A percentile compares a stretch with the other conserved stretches of the same genome.
phyloP scores from a whole-genome alignment of 1,140 invertebrate species.

The Pinna nobilis region DNA sequence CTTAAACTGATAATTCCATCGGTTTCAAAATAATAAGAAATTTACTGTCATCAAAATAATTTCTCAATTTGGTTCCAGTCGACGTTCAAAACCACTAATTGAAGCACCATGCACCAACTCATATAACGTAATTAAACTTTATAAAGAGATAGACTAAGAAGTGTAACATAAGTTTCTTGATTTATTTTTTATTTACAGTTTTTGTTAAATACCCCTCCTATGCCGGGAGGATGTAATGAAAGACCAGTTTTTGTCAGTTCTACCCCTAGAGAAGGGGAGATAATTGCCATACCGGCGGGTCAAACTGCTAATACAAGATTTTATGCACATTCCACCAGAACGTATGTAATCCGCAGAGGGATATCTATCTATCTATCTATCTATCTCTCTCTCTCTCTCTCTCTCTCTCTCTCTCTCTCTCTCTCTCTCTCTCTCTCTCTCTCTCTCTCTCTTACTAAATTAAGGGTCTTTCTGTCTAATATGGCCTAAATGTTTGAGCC shows the following conservation, averaged over 20 bases:
- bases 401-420: too few relatives aligned
- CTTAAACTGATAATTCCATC: too few relatives aligned
- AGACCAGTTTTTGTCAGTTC: slow-evolving; percentile 13
- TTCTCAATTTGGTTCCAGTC: not conserved
- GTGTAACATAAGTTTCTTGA: too few relatives aligned
- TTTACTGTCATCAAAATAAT: too few relatives aligned
- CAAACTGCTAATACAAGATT: not conserved
- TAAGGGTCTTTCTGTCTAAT: not conserved
- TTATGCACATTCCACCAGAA: not conserved
- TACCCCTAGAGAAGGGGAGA: not conserved
- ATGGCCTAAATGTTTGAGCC: not conserved
- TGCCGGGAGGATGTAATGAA: slow-evolving; percentile 1
- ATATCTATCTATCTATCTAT: too few relatives aligned
- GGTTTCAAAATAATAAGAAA: too few relatives aligned
- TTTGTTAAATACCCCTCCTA: not conserved
- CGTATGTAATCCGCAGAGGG: not conserved
- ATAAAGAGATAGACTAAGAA: too few relatives aligned
- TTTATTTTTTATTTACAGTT: slow-evolving; percentile 9
- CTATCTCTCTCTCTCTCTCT: too few relatives aligned
- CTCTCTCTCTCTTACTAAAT: too few relatives aligned
- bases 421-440: too few relatives aligned
- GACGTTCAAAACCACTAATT: not conserved
- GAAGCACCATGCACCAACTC: not conserved
- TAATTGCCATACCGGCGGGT: not conserved
- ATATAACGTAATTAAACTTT: not conserved